Conservation (phyloP, 2,113 vertebrate genomes). For the Thunnus maccoyii region DNA sequence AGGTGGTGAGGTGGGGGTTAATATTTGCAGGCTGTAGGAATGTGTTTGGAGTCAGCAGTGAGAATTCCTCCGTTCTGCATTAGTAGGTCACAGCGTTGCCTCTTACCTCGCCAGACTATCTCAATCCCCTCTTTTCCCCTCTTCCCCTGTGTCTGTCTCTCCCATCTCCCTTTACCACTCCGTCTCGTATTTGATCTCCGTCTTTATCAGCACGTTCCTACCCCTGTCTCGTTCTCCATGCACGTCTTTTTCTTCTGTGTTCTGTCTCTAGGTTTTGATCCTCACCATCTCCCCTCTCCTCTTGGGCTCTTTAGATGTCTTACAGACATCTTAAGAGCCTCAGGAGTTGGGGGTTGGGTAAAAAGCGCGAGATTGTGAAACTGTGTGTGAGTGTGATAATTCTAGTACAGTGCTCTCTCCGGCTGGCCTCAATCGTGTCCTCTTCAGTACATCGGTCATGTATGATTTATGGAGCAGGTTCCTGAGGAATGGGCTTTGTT, state of each 20-base stretch:
- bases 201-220: slow-evolving; percentile 47
- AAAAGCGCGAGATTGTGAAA: slow-evolving; percentile 58
- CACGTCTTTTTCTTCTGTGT: slow-evolving; percentile 42
- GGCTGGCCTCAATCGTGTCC: slow-evolving; percentile 37
- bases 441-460: slow-evolving; percentile 53
- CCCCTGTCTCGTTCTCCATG: slow-evolving; percentile 48
- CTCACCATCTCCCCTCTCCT: slow-evolving; percentile 44
- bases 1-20: slow-evolving; percentile 80
- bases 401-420: slow-evolving; percentile 35
- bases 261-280: slow-evolving; percentile 70
- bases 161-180: slow-evolving; percentile 41
- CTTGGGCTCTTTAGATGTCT: slow-evolving; percentile 64
- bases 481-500: slow-evolving; percentile 57
- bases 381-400: slow-evolving; percentile 57
- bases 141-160: slow-evolving; percentile 32
- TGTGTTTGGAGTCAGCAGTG: slow-evolving; percentile 83
- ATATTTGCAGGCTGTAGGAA: slow-evolving; percentile 82
- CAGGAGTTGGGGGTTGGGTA: slow-evolving; percentile 73
- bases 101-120: slow-evolving; percentile 74
- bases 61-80: slow-evolving; percentile 84
- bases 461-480: slow-evolving; percentile 71
- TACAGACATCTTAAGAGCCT: slow-evolving; percentile 66
- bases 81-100: slow-evolving; percentile 83
- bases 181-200: slow-evolving; percentile 49
- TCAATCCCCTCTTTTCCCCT: slow-evolving; percentile 30